A percentile compares a stretch with the other conserved stretches of the same genome.
phyloP scores from a whole-genome alignment of 2,113 vertebrate genomes.

The Spilogale gracilis region DNA sequence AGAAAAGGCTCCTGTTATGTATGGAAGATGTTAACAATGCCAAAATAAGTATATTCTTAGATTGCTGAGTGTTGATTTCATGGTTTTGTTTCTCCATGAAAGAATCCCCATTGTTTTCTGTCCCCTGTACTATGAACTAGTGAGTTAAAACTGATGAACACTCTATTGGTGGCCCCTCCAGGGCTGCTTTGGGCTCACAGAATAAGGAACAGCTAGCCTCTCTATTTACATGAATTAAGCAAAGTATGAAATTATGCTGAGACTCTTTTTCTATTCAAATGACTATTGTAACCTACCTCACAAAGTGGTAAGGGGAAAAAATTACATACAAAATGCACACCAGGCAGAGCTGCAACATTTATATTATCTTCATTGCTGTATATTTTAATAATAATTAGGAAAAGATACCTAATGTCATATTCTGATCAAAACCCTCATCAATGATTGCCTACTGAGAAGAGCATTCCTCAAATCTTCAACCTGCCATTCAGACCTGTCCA shows the following conservation, averaged over 20 bases:
- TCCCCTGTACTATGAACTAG: neutral
- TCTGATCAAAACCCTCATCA: neutral
- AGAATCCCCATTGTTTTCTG: neutral
- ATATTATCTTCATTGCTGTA: neutral
- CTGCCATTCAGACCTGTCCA: neutral
- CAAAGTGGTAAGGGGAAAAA: neutral
- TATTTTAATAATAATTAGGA: neutral
- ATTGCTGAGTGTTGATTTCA: neutral
- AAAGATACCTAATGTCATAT: neutral
- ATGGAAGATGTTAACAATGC: neutral
- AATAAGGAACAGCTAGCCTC: neutral
- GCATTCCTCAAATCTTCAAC: neutral
- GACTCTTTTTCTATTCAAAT: constrained; percentile 13
- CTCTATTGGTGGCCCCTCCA: neutral
- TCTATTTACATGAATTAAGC: neutral
- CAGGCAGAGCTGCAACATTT: neutral
- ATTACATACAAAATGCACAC: neutral
- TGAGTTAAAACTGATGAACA: neutral
- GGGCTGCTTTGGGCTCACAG: neutral
- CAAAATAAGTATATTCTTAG: neutral
- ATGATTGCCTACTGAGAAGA: neutral
- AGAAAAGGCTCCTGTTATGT: neutral
- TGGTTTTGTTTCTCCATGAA: neutral
- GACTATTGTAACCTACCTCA: neutral
- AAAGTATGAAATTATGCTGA: neutral